Evolutionary conservation across 2,113 vertebrate genomes (phyloP), one percentile per base, ranked within the genome.

Genomic region (Phrynosoma blainvillii): DNA sequence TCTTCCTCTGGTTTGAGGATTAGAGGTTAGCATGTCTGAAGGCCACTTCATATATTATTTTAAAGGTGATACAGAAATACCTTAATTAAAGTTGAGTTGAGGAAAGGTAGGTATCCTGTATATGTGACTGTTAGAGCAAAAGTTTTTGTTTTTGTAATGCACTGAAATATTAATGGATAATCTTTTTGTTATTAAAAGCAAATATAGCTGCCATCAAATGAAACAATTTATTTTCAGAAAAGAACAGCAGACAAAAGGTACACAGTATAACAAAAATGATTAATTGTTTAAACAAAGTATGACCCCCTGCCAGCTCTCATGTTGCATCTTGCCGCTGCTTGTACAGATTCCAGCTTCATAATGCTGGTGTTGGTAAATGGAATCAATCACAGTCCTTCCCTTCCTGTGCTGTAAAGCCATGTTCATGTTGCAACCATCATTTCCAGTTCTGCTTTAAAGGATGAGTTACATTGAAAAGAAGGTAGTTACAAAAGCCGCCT

Each of bases 371-470:
- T 27, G 36, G 36, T 40, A 83, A 85, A 70, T 8, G 65, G 68
- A 40, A 68, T 81, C 75, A 70, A 65, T 42, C 42, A 70, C 54
- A 20, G 32, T 30, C 79, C 16, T 65, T 47, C 59, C 4, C 62
- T 79, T 40, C 59, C 82, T 62, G 32, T 82, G 16, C 40, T 75
- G 32, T 74, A 18, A 80, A 59, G 36, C 20, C 2, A 80, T 0
- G 0, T 66, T 92, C 18, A 87, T 75, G 7, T 76, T n/a, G 40
- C 68, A 83, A 0, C 79, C 87, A n/a, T 77, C 0, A 0, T 77
- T 94, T 87, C 92, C 3, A 0, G 62, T 94, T 94, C 90, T 93
- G 83, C 79, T 90, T 88, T 89, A 76, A 30, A 82, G 59, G 0
- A 0, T 62, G 73, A 66, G 54, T 89, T 91, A 84, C 1, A 36